Base-by-base conservation (phyloP, 1,140 invertebrate genomes). In the Platyscapa corneri region DNA sequence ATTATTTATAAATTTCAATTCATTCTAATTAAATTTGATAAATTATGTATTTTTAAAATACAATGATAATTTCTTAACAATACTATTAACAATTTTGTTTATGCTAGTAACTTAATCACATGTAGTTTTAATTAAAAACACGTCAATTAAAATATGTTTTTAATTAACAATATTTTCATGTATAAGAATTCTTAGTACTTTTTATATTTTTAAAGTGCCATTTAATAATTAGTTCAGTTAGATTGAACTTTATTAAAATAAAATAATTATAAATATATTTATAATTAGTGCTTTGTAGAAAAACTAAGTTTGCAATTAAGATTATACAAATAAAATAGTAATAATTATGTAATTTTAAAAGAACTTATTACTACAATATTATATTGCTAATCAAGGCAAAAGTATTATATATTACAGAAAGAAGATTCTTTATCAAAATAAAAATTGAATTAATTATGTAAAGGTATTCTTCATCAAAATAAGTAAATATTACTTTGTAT, bases 171-270 rank as follows among this genome's bases (percentile, higher is more conserved):
- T 16, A 53, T 16, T n/a, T n/a, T 27, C 27, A 12, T 30, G n/a
- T 23, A 42, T 39, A 42, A 74, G 12, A 74, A 12, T 39, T 3
- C 8, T 74, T 42, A n/a, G 27, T 74, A 74, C 42, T n/a, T n/a
- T 74, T 65, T 79, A 60, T 79, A 23, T n/a, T 65, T 79, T 79
- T 65, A 42, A 64, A 39, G 37, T 79, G 20, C 37, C 77, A 79
- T 64, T 42, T 65, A 79, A 60, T 34, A 27, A 64, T 12, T 23
- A 72, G 34, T 72, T 64, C 5, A 64, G 7, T 64, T 32, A 67
- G 8, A 67, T 67, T 8, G n/a, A n/a, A n/a, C n/a, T n/a, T n/a
- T n/a, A n/a, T n/a, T n/a, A n/a, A n/a, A n/a, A n/a, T n/a, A 67
- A 67, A 12, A 16, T 16, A 32, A 32, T 67, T 32, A 32, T 14